Base-by-base conservation (phyloP, 2,888 invertebrate species). In the Pyrocoelia pectoralis region DNA sequence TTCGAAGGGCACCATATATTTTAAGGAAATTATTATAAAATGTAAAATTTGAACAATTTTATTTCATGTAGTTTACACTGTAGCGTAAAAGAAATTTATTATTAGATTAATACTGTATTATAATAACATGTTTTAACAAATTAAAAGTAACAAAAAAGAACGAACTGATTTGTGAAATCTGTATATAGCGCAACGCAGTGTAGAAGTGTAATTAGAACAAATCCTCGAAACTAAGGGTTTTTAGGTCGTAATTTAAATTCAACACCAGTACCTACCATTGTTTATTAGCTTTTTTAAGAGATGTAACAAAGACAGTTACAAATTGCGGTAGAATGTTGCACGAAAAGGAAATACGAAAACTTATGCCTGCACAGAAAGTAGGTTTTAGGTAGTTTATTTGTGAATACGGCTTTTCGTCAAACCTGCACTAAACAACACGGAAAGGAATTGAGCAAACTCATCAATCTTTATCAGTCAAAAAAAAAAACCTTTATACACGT, bases 401-500 rank as follows among this genome's bases (percentile, higher is more conserved):
- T 17, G 38, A 40, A 19, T 18, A 4, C 41, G 28, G 54, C 19
- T 56, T 61, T 52, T 61, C 46, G 48, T 62, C 61, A 50, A 57
- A 53, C 51, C 19, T 48, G 28, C 15, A 46, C 49, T 57, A 57
- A 62, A 62, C 43, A 48, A 49, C 18, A 28, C 49, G 43, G 24
- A 57, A 57, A 41, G 49, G 54, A 57, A 62, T 49, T 54, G 51
- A 15, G 41, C 50, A 55, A 58, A 50, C 57, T 38, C 58, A 63
- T 63, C 63, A 63, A 63, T 63, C 63, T 59, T 58, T 59, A 63
- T 63, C 63, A 63, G 54, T 63, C 63, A 58, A 50, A 28, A 43
- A 58, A 50, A 28, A 43, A 28, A 57, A 56, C 48, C 53, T 33
- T 19, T 41, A 19, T 62, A 59, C 58, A 59, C 17, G 57, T 52